Base-by-base conservation (phyloP, 1,140 invertebrate genomes). In the Camponotus vicinus region DNA sequence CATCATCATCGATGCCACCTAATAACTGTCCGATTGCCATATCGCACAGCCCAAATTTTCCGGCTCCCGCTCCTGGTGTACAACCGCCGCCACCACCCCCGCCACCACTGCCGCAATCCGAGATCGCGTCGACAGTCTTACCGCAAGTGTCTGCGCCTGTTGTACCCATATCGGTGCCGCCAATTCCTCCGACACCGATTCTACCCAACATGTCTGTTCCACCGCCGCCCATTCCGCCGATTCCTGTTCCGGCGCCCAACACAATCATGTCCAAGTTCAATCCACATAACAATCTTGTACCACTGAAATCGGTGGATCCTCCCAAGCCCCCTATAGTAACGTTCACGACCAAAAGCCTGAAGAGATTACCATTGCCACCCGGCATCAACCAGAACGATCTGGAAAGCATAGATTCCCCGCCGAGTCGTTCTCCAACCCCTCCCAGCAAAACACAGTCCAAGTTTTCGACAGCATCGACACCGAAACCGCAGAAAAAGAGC, bases 321-420 rank as follows among this genome's bases (percentile, higher is more conserved):
- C 93, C 94, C 0, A 94, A 94, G 34, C 92, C 93, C 13, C 94
- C 94, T 5, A 92, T 94, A 7, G 90, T 94, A 21, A 91, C 92
- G 8, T 95, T 95, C 27, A 96, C 96, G 88, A 96, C 96, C n/a
- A 97, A 96, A 88, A 97, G 96, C 89, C 94, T 98, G 32, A 97
- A 97, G 3, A 97, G 97, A 83, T 93, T 98, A 86, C 98, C 98
- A 5, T 96, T 98, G 96, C 98, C 98, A 49, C 98, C 98, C n/a
- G 98, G 97, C 18, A 98, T 98, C 71, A 96, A 97, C 95, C 96
- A 97, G 27, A 97, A 97, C 85, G 97, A 98, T 88, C 94, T 97
- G n/a, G 97, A 97, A 89, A 97, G 95, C 66, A 97, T 97, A 82
- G 97, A 97, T 73, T 97, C 97, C 32, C 97, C 97, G 0, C 96